Evolutionary conservation across 2,888 invertebrate genomes (phyloP).

Genomic region (Campaea margaritaria): DNA sequence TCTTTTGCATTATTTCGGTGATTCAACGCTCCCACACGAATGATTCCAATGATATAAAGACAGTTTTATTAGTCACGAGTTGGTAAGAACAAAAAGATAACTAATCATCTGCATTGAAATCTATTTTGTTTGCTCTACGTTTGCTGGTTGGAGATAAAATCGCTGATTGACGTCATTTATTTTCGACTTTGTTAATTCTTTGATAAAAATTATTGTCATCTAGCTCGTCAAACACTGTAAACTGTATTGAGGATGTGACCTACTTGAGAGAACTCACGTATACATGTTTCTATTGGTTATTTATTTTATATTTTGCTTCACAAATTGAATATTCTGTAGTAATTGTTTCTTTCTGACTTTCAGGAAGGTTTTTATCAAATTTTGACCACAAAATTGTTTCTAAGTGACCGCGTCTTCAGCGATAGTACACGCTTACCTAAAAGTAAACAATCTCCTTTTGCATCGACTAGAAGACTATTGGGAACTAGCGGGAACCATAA

Average conservation of each 20-base stretch:
- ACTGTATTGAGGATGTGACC: constrained; percentile 21
- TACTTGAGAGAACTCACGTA: constrained; percentile 24
- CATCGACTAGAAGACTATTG: too few relatives aligned
- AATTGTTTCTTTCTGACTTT: too few relatives aligned
- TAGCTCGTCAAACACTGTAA: constrained; percentile 26
- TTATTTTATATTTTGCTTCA: too few relatives aligned
- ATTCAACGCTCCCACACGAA: constrained; percentile 22
- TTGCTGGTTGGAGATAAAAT: constrained; percentile 36
- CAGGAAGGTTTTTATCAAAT: too few relatives aligned
- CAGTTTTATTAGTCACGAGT: constrained; percentile 41
- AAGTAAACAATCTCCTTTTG: too few relatives aligned
- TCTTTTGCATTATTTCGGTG: constrained; percentile 24
- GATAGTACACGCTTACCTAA: too few relatives aligned
- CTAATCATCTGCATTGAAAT: constrained; percentile 41
- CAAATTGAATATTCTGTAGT: too few relatives aligned
- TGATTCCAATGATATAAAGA: constrained; percentile 30
- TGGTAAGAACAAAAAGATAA: constrained; percentile 28
- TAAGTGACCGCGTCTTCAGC: too few relatives aligned
- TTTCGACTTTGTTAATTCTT: constrained; percentile 30
- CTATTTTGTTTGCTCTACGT: constrained; percentile 32
- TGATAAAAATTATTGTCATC: constrained; percentile 37
- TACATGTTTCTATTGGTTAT: background rate
- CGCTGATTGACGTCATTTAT: constrained; percentile 34
- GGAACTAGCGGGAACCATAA: too few relatives aligned
- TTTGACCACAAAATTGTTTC: too few relatives aligned